phyloP scores from a whole-genome alignment of 2,113 vertebrate genomes.

The Donacobius atricapilla region DNA sequence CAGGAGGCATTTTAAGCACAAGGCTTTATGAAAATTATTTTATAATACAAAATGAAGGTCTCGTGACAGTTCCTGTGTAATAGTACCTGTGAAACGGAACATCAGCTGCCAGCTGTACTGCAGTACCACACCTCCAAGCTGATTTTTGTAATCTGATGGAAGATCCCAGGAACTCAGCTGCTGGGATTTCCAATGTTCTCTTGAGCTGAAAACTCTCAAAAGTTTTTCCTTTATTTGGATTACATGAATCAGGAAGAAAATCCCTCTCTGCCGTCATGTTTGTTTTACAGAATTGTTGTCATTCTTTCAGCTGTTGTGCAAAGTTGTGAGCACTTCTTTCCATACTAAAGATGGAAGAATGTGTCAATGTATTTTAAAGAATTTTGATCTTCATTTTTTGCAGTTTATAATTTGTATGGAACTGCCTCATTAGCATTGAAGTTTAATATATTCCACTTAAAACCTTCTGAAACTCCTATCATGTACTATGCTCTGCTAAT shows the following conservation, averaged over 20 bases:
- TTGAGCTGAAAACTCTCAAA: background rate
- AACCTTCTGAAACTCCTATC: background rate
- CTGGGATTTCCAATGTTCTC: background rate
- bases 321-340: background rate
- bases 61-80: background rate
- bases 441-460: background rate
- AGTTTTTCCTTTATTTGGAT: background rate
- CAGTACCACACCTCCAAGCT: background rate
- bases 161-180: background rate
- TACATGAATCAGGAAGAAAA: background rate
- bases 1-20: slow-evolving; percentile 2
- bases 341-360: background rate
- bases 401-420: background rate
- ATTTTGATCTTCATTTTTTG: background rate
- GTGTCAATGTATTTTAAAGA: background rate
- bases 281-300: background rate
- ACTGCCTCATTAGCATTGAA: background rate
- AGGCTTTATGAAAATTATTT: background rate
- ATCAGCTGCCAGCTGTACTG: background rate
- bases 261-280: background rate
- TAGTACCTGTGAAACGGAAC: background rate
- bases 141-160: background rate
- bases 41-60: background rate
- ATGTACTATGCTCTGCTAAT: background rate
- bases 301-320: background rate